Base-by-base conservation (phyloP, 2,888 invertebrate genomes). In the Litoditis marina region DNA sequence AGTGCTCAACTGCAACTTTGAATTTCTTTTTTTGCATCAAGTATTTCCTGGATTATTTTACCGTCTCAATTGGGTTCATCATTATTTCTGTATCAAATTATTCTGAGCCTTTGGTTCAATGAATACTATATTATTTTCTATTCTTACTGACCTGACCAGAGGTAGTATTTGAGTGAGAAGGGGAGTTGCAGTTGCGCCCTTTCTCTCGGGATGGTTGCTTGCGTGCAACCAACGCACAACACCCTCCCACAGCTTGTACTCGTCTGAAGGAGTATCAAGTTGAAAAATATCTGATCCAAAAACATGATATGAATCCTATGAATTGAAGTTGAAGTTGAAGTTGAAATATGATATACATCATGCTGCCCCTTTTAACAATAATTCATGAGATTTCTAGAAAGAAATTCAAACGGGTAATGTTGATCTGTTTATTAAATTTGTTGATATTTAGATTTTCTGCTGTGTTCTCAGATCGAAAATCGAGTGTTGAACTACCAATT, bases 181-280 rank as follows among this genome's bases (percentile, higher is more conserved):
- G 0, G 77, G 74, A 2, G 74, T 66, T 0, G 75, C 69, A 1
- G 77, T 76, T 27, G 75, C 58, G 1, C 78, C 81, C 22, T 77
- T 63, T 39, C 84, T 68, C 59, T 83, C 78, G 4, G 83, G 81
- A 58, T 83, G 83, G n/a, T 56, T 60, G 6, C 79, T 69, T 2
- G 81, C 77, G 46, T 78, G 65, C 8, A 85, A 62, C 85, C 85
- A 85, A 60, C 80, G 80, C 5, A 79, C 63, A 6, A 84, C 79
- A 2, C 83, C 83, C 61, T 80, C 76, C 84, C 84, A 85, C n/a
- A 85, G 69, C 47, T 82, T 78, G 74, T 79, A 84, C 70, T 85
- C 85, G 69, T 83, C 84, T 81, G 78, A 60, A 75, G 42, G 30
- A 39, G n/a, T n/a, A n/a, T n/a, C n/a, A n/a, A n/a, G n/a, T n/a